phyloP scores from a whole-genome alignment of 2,888 invertebrate species.

The Harmothoe impar region DNA sequence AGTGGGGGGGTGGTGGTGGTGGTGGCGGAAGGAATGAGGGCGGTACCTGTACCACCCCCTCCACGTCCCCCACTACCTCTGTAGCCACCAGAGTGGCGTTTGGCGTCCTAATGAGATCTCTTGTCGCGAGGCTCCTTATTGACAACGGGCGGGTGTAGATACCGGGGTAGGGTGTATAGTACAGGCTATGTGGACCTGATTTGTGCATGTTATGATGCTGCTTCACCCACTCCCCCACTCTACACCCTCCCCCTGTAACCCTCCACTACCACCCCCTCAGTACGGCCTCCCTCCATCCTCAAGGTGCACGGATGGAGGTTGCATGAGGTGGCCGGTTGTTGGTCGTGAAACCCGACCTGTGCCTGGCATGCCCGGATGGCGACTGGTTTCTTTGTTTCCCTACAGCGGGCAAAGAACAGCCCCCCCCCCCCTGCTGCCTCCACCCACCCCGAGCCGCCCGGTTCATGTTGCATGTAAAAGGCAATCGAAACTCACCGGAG shows the following conservation, averaged over 20 bases:
- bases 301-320: background rate
- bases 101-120: background rate
- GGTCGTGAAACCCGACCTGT: background rate
- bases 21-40: too few relatives aligned
- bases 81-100: background rate
- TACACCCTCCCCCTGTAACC: too few relatives aligned
- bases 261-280: too few relatives aligned
- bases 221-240: too few relatives aligned
- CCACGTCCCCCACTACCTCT: background rate
- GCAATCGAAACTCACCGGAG: slow-evolving; percentile 33
- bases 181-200: too few relatives aligned
- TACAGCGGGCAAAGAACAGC: background rate
- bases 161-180: too few relatives aligned
- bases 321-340: background rate
- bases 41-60: too few relatives aligned
- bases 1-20: background rate
- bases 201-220: too few relatives aligned
- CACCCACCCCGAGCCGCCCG: background rate
- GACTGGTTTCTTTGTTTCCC: slow-evolving; percentile 46
- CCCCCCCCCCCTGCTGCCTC: too few relatives aligned
- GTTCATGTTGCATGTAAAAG: slow-evolving; percentile 55
- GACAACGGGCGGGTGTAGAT: background rate
- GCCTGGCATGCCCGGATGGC: slow-evolving; percentile 29
- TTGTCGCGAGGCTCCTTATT: background rate
- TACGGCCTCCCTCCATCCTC: too few relatives aligned